A percentile compares a stretch with the other conserved stretches of the same genome.
Conservation (phyloP, 2,888 invertebrate species). For the Apamea epomidion region DNA sequence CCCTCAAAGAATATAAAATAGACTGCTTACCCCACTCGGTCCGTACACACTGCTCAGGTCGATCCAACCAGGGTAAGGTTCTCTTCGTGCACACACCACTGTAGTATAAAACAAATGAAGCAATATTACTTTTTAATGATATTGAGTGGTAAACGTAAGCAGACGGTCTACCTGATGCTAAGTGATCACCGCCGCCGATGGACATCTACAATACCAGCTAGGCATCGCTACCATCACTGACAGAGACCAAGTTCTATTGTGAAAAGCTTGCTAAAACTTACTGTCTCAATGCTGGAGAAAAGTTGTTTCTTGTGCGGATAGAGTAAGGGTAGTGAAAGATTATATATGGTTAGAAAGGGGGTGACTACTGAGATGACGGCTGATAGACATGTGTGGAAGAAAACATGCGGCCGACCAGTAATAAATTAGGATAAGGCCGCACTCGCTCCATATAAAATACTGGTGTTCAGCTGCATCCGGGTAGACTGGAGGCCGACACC, state of each 20-base stretch:
- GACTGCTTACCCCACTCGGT: conserved; percentile 92
- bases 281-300: background rate
- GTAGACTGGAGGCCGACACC: background rate
- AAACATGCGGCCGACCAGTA: background rate
- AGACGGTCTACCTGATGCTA: background rate
- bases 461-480: background rate
- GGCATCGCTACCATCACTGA: too few relatives aligned
- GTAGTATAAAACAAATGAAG: conserved; percentile 72
- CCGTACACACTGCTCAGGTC: conserved; percentile 94
- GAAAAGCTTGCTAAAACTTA: too few relatives aligned
- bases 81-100: conserved; percentile 94
- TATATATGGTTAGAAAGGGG: background rate
- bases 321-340: too few relatives aligned
- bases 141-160: background rate
- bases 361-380: background rate
- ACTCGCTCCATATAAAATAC: background rate
- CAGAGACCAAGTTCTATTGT: background rate
- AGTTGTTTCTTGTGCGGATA: background rate
- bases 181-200: background rate
- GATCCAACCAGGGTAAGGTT: conserved; percentile 95
- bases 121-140: background rate
- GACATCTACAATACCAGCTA: too few relatives aligned
- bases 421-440: background rate
- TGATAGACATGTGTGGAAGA: background rate
- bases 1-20: background rate